A percentile compares a stretch with the other conserved stretches of the same genome.
These are phyloP conservation scores for Gymnogyps californianus DNA, from an alignment of 2,113 vertebrate genomes.

Conservation along the genomic window DNA sequence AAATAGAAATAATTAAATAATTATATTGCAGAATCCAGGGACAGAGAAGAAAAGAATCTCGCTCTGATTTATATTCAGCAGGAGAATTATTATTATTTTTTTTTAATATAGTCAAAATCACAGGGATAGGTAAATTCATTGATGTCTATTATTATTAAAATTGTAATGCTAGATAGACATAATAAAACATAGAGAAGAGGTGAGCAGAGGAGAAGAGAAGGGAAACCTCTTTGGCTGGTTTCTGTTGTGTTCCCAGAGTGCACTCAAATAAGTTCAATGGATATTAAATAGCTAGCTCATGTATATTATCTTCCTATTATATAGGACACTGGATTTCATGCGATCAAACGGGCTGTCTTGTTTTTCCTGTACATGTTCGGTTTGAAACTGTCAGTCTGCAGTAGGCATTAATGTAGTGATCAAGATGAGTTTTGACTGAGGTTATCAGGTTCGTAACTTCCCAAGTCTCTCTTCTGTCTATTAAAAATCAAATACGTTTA, in stretches of 20 bases:
- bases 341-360: fast-evolving
- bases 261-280: not conserved
- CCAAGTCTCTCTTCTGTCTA: not conserved
- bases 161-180: not conserved
- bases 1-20: not conserved
- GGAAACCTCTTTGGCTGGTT: not conserved
- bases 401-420: not conserved
- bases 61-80: not conserved
- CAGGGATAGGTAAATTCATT: not conserved
- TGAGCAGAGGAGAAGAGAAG: not conserved
- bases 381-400: not conserved
- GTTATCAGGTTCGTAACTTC: not conserved
- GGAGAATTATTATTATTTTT: not conserved
- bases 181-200: not conserved
- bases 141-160: not conserved
- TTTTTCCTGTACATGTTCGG: not conserved
- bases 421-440: not conserved
- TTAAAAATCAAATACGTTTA: not conserved
- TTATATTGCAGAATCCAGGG: not conserved
- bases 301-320: not conserved
- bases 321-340: not conserved
- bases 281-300: not conserved
- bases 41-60: not conserved
- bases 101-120: not conserved
- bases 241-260: not conserved